Evolutionary conservation across 2,797 vertebrate species (phyloP).

Genomic region (Psittacula echo): DNA sequence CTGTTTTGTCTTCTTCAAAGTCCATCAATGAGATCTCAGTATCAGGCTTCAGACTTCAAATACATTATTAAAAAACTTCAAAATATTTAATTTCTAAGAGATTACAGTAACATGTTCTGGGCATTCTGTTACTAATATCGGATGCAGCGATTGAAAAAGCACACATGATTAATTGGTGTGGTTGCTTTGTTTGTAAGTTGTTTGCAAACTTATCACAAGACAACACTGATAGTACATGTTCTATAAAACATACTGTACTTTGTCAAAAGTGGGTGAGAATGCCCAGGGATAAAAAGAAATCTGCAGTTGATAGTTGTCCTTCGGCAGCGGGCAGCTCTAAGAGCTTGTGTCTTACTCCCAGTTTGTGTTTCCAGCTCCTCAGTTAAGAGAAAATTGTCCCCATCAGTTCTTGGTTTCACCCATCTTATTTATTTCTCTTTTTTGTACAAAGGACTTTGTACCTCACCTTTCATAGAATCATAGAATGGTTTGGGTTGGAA

Average conservation of each 20-base stretch:
- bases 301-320: background rate
- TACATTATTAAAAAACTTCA: background rate
- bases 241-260: background rate
- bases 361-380: background rate
- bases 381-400: background rate
- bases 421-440: background rate
- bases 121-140: background rate
- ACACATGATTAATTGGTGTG: background rate
- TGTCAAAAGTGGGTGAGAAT: background rate
- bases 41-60: background rate
- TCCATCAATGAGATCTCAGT: background rate
- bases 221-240: background rate
- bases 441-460: background rate
- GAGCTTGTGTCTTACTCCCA: background rate
- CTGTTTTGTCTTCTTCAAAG: background rate
- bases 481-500: background rate
- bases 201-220: background rate
- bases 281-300: background rate
- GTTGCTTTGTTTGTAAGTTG: background rate
- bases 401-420: background rate
- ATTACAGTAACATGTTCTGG: background rate
- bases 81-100: background rate
- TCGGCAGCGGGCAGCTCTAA: background rate
- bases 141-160: background rate
- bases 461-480: background rate